Conservation (phyloP, 23 tunicate species). For the Aplidium turbinatum region DNA sequence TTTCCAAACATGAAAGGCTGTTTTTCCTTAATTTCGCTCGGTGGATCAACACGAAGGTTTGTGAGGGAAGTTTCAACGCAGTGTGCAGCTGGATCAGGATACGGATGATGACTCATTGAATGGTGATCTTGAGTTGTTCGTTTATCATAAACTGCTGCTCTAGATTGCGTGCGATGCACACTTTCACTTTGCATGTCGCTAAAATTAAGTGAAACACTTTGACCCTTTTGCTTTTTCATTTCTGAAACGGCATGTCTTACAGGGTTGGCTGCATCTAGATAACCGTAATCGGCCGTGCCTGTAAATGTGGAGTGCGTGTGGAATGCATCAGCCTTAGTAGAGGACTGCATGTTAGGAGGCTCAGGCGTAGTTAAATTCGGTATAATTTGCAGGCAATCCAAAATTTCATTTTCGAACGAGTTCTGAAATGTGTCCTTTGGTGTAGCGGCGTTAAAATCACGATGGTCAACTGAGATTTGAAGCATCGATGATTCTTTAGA, state of each 20-base stretch:
- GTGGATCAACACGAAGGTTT: background rate
- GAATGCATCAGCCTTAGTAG: constrained; percentile 10
- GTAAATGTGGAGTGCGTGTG: background rate
- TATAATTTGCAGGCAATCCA: constrained; percentile 33
- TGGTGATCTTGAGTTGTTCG: too few relatives aligned
- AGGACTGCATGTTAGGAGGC: constrained; percentile 4
- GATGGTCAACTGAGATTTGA: background rate
- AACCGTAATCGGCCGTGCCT: background rate
- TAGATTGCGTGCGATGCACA: background rate
- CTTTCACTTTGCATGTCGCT: constrained; percentile 1
- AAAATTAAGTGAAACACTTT: background rate
- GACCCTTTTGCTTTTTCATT: background rate
- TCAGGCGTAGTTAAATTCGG: constrained; percentile 34
- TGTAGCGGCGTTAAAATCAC: constrained; percentile 21
- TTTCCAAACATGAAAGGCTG: background rate
- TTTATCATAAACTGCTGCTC: background rate
- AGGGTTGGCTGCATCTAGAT: background rate
- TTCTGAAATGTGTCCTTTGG: constrained; percentile 37
- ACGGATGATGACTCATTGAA: background rate
- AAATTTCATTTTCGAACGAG: constrained; percentile 36
- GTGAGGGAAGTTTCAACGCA: too few relatives aligned
- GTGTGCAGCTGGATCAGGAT: background rate
- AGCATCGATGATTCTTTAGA: constrained; percentile 9
- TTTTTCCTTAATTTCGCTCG: background rate
- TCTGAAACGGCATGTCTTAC: too few relatives aligned